These are phyloP conservation scores for Endomychus coccineus DNA, from an alignment of 2,888 invertebrate genomes.

Conservation along the genomic window DNA sequence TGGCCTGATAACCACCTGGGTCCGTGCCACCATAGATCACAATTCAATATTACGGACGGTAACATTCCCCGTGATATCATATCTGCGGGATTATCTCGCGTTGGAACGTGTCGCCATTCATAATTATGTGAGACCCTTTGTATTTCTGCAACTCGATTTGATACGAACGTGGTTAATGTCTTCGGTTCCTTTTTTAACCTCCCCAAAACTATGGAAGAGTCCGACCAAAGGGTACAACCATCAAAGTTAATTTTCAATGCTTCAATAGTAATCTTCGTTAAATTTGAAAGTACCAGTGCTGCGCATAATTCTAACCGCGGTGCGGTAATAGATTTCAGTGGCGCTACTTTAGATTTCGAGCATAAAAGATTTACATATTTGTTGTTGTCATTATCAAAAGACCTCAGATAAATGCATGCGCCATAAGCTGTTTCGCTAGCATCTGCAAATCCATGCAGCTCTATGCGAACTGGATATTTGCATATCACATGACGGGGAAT, in stretches of 20 bases:
- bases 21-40: conserved; percentile 14
- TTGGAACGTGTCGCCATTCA: conserved; percentile 14
- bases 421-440: conserved; percentile 21
- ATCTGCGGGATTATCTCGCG: conserved; percentile 14
- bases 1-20: conserved; percentile 2
- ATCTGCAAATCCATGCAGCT: conserved; percentile 27
- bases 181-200: conserved; percentile 14
- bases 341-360: conserved; percentile 23
- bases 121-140: conserved; percentile 4
- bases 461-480: conserved; percentile 3
- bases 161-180: conserved; percentile 12
- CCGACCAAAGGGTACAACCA: conserved; percentile 14
- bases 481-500: conserved; percentile 15
- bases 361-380: conserved; percentile 14
- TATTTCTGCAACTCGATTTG: conserved; percentile 14
- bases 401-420: conserved; percentile 19
- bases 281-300: conserved; percentile 13
- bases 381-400: conserved; percentile 10
- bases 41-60: conserved; percentile 1
- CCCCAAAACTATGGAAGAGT: conserved; percentile 12
- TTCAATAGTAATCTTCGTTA: conserved; percentile 4
- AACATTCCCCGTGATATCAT: conserved; percentile 7
- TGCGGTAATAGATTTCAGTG: conserved; percentile 19
- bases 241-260: neutral
- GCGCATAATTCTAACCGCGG: conserved; percentile 22